Base-by-base conservation (phyloP, 2,113 vertebrate genomes). In the Hiodon tergisus region DNA sequence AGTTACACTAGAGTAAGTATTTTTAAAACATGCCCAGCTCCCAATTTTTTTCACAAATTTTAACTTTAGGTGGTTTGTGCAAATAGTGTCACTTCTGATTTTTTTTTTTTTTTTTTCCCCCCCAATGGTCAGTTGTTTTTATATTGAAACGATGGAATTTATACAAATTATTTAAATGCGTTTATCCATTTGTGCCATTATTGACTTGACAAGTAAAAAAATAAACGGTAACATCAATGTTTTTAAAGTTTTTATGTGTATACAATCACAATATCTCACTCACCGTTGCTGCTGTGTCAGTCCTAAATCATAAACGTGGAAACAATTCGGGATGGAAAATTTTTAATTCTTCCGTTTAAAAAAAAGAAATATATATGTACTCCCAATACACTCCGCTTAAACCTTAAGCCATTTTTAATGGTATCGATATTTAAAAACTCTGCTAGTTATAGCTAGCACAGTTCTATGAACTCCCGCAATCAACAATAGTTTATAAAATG, bases 201-300 rank as follows among this genome's bases (percentile, higher is more conserved):
- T 2, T 48, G 8, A 46, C 48, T 13, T 48, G 31, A 3, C 7
- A 66, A 11, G 48, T 66, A 47, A 7, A 47, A 66, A 46, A 17
- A 5, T 47, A 8, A 11, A 10, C 59, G 31, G 31, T 31, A 31
- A 31, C 31, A 31, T 31, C 31, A 31, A 31, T 31, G 31, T 31
- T 31, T 31, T 31, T 31, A 31, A 31, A 31, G 31, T 31, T 31
- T 31, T 31, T 31, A 31, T 31, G 31, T 31, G 31, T 31, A 31
- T 31, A 31, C 31, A 31, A 31, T 31, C 31, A 31, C 31, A 31
- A 31, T 31, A 31, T 31, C 31, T 31, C 75, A 85, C 88, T 87
- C 83, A 89, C 89, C 88, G 87, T 81, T 74, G 80, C 31, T 50
- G 61, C 86, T 85, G 1, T 31, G 86, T 84, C 85, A 83, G 65